Evolutionary conservation across 2,888 invertebrate species (phyloP).

Genomic region (Smittia aterrima): DNA sequence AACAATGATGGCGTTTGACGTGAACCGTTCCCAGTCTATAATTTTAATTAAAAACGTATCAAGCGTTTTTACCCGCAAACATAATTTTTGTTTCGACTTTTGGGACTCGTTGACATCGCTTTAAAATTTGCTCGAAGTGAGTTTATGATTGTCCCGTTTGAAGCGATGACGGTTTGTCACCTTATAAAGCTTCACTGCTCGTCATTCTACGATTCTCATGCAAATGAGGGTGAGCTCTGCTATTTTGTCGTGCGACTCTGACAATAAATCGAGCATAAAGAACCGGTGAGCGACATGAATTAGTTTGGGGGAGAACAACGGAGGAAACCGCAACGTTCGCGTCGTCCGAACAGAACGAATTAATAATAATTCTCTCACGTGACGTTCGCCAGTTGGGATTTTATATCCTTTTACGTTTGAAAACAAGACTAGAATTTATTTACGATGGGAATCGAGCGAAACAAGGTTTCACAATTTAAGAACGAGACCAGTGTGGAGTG

Average conservation of each 20-base stretch:
- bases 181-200: too few species aligned
- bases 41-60: slow-evolving; percentile 17
- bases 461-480: too few species aligned
- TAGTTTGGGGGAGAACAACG: neutral
- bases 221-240: too few species aligned
- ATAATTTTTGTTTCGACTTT: neutral
- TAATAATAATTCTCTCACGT: slow-evolving; percentile 19
- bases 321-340: neutral
- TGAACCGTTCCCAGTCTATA: neutral
- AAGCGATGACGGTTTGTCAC: too few species aligned
- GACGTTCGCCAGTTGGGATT: slow-evolving; percentile 8
- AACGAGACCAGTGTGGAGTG: too few species aligned
- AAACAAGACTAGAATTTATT: too few species aligned
- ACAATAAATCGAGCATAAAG: neutral
- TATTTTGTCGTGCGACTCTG: too few species aligned
- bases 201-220: too few species aligned
- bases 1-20: neutral
- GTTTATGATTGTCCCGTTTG: too few species aligned
- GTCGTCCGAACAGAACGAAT: neutral
- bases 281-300: neutral
- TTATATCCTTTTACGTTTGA: neutral
- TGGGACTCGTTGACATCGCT: neutral
- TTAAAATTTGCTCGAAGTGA: neutral
- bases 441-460: too few species aligned
- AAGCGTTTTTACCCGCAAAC: neutral